Evolutionary conservation across 1,140 invertebrate genomes (phyloP).

Genomic region (Anastrepha ludens): DNA sequence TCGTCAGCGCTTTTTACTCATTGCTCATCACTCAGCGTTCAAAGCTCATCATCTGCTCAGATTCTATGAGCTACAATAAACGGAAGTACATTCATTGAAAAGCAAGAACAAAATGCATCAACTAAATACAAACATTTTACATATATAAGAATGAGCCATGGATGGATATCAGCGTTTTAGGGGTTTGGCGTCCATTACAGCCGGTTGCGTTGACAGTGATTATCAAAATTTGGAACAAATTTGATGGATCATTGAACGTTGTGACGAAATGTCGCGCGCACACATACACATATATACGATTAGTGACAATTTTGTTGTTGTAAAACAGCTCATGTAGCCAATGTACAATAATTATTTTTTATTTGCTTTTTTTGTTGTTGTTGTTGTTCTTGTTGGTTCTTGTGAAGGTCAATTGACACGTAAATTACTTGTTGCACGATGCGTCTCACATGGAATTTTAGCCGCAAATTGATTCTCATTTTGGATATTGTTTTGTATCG

Average conservation of each 20-base stretch:
- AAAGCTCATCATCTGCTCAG: neutral
- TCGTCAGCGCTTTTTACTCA: neutral
- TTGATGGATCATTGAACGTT: constrained; percentile 52
- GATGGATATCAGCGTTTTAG: neutral
- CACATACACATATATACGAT: neutral
- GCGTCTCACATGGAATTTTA: constrained; percentile 17
- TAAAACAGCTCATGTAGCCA: neutral
- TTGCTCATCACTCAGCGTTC: neutral
- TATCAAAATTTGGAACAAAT: constrained; percentile 55
- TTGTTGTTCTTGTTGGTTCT: neutral
- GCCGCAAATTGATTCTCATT: constrained; percentile 41
- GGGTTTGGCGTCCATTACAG: constrained; percentile 39
- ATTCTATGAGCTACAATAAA: constrained; percentile 3
- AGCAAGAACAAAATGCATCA: neutral
- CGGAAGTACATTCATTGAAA: constrained; percentile 29
- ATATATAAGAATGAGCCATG: neutral
- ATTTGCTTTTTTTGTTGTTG: neutral
- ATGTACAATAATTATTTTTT: neutral
- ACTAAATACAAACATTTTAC: neutral
- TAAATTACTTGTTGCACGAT: constrained; percentile 39
- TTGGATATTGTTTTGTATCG: neutral
- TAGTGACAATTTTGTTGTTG: neutral
- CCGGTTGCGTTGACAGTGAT: constrained; percentile 20
- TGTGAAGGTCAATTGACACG: constrained; percentile 44
- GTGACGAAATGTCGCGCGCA: constrained; percentile 14